Evolutionary conservation across 2,113 vertebrate genomes (phyloP).

Genomic region (Syrrhaptes paradoxus): DNA sequence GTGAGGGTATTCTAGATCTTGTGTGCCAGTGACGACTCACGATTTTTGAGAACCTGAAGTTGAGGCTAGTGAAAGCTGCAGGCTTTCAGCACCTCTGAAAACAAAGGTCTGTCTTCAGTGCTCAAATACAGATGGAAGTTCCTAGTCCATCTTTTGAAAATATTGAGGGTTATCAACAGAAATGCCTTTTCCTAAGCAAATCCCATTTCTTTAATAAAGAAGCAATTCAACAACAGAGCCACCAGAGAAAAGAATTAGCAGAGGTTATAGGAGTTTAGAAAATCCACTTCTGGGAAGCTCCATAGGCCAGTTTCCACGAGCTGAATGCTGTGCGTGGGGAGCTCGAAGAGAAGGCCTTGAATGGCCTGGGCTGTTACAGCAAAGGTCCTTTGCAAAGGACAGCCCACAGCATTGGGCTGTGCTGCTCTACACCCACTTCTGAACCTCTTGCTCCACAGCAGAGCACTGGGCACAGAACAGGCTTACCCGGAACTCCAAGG

Average conservation of each 20-base stretch:
- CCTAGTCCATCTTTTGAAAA: background rate
- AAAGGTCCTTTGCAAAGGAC: background rate
- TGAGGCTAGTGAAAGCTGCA: background rate
- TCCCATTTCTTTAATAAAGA: background rate
- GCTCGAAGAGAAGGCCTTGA: background rate
- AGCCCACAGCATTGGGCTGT: no score
- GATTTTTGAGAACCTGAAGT: background rate
- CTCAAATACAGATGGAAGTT: background rate
- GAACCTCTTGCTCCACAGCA: background rate
- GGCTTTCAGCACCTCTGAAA: background rate
- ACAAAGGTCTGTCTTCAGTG: background rate
- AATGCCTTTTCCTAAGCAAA: background rate
- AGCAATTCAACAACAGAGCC: background rate
- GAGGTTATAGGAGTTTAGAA: background rate
- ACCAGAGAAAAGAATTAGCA: background rate
- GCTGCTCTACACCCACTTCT: background rate
- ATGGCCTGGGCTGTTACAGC: background rate
- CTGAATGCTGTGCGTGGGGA: accelerated
- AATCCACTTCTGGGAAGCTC: background rate
- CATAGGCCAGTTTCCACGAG: background rate
- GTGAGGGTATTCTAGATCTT: background rate
- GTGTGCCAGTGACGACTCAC: background rate
- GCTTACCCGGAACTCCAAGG: background rate
- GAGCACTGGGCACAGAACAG: background rate
- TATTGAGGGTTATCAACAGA: background rate